phyloP scores from a whole-genome alignment of 2,888 invertebrate species.

The Craniophora ligustri region DNA sequence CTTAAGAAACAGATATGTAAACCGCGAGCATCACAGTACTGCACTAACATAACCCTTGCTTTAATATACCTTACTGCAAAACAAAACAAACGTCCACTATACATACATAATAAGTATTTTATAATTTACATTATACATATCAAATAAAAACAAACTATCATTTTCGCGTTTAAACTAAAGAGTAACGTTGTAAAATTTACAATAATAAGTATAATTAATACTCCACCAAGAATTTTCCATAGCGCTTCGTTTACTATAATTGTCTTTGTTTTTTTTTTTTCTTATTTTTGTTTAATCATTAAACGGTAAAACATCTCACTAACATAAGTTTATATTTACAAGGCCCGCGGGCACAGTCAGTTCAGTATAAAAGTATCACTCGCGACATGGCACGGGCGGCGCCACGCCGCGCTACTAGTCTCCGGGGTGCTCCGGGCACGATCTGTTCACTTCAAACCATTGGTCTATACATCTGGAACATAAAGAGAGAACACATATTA shows the following conservation, averaged over 20 bases:
- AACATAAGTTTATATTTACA: constrained; percentile 84
- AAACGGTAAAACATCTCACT: constrained; percentile 87
- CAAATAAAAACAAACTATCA: constrained; percentile 69
- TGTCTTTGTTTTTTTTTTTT: constrained; percentile 76
- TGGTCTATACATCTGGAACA: constrained; percentile 98
- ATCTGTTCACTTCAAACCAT: constrained; percentile 99
- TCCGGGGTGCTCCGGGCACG: constrained; percentile 99
- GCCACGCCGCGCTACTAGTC: constrained; percentile 92
- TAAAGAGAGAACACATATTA: constrained; percentile 40
- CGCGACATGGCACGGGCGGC: constrained; percentile 81
- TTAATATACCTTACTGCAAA: constrained; percentile 53
- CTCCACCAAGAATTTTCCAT: constrained; percentile 79
- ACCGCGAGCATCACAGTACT: constrained; percentile 57
- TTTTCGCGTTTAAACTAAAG: constrained; percentile 70
- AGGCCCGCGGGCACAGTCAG: constrained; percentile 78
- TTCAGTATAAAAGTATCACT: constrained; percentile 85
- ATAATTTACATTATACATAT: constrained; percentile 71
- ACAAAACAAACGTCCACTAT: constrained; percentile 56
- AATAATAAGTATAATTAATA: constrained; percentile 72
- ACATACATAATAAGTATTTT: constrained; percentile 58
- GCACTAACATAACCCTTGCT: constrained; percentile 63
- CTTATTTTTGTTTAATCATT: constrained; percentile 75
- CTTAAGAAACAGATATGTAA: constrained; percentile 82
- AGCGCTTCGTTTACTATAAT: constrained; percentile 71
- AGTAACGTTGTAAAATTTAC: constrained; percentile 78